phyloP scores from a whole-genome alignment of 1,140 invertebrate genomes.

The Hyles vespertilio region DNA sequence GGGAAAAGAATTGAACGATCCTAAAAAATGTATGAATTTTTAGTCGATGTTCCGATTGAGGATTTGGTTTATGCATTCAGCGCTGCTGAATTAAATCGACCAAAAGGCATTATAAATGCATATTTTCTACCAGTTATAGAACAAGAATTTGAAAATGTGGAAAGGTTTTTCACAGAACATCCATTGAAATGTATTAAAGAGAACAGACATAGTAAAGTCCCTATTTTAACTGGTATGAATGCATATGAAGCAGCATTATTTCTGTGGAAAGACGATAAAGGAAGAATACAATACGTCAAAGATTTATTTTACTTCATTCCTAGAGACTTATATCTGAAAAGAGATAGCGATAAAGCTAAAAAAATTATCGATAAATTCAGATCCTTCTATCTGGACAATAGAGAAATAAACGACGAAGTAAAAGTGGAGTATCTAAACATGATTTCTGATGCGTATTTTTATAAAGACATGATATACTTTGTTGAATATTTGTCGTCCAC shows the following conservation, averaged over 20 bases:
- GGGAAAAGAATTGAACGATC: slow-evolving; percentile 55
- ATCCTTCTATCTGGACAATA: slow-evolving; percentile 71
- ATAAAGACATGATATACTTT: slow-evolving; percentile 60
- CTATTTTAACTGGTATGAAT: slow-evolving; percentile 77
- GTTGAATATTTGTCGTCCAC: slow-evolving; percentile 46
- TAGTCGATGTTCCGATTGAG: slow-evolving; percentile 59
- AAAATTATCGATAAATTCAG: slow-evolving; percentile 49
- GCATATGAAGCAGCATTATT: slow-evolving; percentile 76
- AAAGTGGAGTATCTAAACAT: slow-evolving; percentile 54
- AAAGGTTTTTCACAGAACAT: slow-evolving; percentile 55
- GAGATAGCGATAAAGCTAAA: slow-evolving; percentile 22
- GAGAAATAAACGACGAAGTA: slow-evolving; percentile 31
- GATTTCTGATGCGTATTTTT: slow-evolving; percentile 65
- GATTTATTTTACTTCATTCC: slow-evolving; percentile 64
- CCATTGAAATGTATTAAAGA: slow-evolving; percentile 48
- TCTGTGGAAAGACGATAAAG: slow-evolving; percentile 40
- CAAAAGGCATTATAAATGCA: slow-evolving; percentile 34
- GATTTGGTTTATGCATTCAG: slow-evolving; percentile 57
- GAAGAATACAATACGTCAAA: slow-evolving; percentile 42
- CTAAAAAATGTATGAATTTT: slow-evolving; percentile 54
- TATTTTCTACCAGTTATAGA: slow-evolving; percentile 63
- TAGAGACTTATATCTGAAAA: slow-evolving; percentile 27
- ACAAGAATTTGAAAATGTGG: slow-evolving; percentile 51
- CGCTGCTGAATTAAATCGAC: slow-evolving; percentile 42
- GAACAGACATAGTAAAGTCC: slow-evolving; percentile 76